Evolutionary conservation across 1,140 invertebrate species (phyloP).

Genomic region (Drosophila baimaii): DNA sequence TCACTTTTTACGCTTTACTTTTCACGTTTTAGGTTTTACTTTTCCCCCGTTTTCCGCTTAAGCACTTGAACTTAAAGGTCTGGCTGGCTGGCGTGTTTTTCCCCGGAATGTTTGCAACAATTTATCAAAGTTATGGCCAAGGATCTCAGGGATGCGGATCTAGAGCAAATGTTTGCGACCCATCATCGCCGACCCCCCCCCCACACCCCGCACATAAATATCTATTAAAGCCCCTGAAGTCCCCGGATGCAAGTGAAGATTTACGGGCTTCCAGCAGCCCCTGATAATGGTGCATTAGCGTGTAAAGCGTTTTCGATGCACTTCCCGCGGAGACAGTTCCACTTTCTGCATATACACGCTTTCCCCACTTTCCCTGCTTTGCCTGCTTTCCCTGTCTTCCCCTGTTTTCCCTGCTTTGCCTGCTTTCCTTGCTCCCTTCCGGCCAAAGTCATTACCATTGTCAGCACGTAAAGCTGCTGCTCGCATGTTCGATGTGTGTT

Average conservation of each 20-base stretch:
- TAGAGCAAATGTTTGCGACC: slow-evolving; percentile 49
- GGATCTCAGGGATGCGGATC: slow-evolving; percentile 10
- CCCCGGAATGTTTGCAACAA: slow-evolving; percentile 48
- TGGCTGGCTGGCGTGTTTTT: slow-evolving; percentile 42
- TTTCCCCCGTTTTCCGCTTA: slow-evolving; percentile 26
- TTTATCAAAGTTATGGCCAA: slow-evolving; percentile 70
- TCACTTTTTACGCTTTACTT: slow-evolving; percentile 5
- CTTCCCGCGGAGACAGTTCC: slow-evolving; percentile 59
- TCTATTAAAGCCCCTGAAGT: slow-evolving; percentile 71
- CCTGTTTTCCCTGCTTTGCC: neutral
- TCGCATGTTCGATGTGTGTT: slow-evolving; percentile 58
- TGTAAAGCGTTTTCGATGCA: slow-evolving; percentile 74
- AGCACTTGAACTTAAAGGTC: slow-evolving; percentile 62
- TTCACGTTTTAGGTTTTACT: neutral
- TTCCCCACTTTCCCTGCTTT: neutral
- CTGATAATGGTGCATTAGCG: slow-evolving; percentile 79
- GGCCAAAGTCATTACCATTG: slow-evolving; percentile 74
- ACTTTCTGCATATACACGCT: neutral
- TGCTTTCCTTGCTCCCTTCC: neutral
- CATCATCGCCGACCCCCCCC: slow-evolving; percentile 15
- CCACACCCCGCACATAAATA: slow-evolving; percentile 61
- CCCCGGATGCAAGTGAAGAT: slow-evolving; percentile 75
- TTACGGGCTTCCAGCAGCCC: slow-evolving; percentile 63
- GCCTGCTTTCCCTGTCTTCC: neutral
- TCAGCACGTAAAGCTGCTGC: slow-evolving; percentile 68